Evolutionary conservation across 1,140 invertebrate species (phyloP).

Genomic region (Stratiolaelaps scimitus): DNA sequence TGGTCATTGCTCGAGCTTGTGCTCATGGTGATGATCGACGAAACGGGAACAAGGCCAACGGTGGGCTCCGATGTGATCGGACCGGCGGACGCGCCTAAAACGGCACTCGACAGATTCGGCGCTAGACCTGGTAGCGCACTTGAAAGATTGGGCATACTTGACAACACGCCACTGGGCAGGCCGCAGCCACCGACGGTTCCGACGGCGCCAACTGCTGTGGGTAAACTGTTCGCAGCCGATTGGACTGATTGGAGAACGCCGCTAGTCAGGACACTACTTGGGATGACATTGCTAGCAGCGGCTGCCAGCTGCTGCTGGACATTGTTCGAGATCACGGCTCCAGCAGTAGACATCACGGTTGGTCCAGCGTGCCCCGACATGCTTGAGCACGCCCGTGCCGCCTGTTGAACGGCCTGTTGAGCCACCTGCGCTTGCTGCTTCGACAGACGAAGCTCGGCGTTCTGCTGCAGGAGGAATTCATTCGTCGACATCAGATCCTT

Average conservation of each 20-base stretch:
- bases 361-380: background rate
- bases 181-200: background rate
- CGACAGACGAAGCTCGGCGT: slow-evolving; percentile 57
- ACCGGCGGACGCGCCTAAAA: slow-evolving; percentile 3
- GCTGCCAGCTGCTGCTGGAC: too few species aligned
- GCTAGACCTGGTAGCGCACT: too few species aligned
- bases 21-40: slow-evolving; percentile 19
- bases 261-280: too few species aligned
- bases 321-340: too few species aligned
- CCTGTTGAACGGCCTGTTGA: too few species aligned
- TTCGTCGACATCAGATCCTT: slow-evolving; percentile 61
- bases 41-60: slow-evolving; percentile 20
- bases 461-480: slow-evolving; percentile 65
- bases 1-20: slow-evolving; percentile 4
- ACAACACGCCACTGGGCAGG: background rate
- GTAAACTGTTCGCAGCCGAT: background rate
- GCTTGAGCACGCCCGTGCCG: background rate
- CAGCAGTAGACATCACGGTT: slow-evolving; percentile 12
- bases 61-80: slow-evolving; percentile 18
- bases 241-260: background rate
- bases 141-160: background rate
- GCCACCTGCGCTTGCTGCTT: slow-evolving; percentile 42
- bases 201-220: background rate
- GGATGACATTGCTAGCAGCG: too few species aligned
- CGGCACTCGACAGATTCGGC: background rate